Evolutionary conservation across 2,888 invertebrate species (phyloP).

Genomic region (Rotaria macrura): DNA sequence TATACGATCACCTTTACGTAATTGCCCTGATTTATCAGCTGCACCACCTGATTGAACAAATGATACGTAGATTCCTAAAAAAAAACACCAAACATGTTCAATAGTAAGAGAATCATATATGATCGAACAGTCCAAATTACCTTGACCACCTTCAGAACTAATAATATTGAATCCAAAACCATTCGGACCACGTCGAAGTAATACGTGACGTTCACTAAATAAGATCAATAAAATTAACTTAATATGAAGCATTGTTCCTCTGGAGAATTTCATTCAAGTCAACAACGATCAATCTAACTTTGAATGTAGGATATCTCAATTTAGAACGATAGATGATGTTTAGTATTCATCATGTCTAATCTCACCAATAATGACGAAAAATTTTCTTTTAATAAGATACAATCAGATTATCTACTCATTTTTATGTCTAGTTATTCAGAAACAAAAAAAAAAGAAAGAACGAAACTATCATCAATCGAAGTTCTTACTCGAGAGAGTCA

Average conservation of each 20-base stretch:
- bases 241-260: not conserved
- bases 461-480: not conserved
- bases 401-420: too few relatives aligned
- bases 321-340: too few relatives aligned
- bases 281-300: too few relatives aligned
- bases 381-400: too few relatives aligned
- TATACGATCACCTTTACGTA: slow-evolving; percentile 56
- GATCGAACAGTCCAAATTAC: slow-evolving; percentile 31
- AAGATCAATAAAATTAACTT: not conserved
- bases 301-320: too few relatives aligned
- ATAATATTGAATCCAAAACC: slow-evolving; percentile 36
- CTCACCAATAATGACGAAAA: too few relatives aligned
- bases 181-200: slow-evolving; percentile 24
- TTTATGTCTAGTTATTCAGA: too few relatives aligned
- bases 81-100: not conserved
- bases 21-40: slow-evolving; percentile 78
- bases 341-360: not conserved
- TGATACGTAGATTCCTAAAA: slow-evolving; percentile 72
- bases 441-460: too few relatives aligned
- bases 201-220: slow-evolving; percentile 27
- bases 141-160: slow-evolving; percentile 83
- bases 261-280: too few relatives aligned
- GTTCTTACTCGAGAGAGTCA: not conserved
- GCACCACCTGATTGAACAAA: slow-evolving; percentile 92
- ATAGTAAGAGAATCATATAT: not conserved